Conservation (phyloP, 2,797 vertebrate species). For the Cossypha niveicapilla region DNA sequence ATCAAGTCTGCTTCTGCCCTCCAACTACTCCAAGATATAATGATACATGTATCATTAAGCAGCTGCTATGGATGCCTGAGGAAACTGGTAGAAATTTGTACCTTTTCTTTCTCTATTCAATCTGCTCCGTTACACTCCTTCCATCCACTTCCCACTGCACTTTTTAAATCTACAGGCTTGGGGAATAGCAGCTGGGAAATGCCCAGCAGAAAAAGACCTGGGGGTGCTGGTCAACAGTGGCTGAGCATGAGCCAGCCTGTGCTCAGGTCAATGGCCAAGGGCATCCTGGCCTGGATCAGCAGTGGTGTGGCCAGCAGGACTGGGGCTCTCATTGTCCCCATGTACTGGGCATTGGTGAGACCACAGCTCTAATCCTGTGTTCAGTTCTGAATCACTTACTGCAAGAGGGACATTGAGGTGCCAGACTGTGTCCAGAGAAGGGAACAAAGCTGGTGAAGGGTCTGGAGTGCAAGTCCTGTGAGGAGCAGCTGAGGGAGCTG, state of each 20-base stretch:
- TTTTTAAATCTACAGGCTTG: not conserved
- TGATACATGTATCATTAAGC: constrained; percentile 88
- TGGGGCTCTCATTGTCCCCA: accelerated
- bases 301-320: not conserved
- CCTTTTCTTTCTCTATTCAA: constrained; percentile 74
- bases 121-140: constrained; percentile 49
- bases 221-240: accelerated
- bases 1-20: constrained; percentile 87
- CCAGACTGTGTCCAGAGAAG: not conserved
- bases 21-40: constrained; percentile 84
- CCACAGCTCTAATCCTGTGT: accelerated
- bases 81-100: constrained; percentile 80
- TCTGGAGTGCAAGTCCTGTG: not conserved
- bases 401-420: not conserved
- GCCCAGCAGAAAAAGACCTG: not conserved
- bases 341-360: not conserved
- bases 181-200: not conserved
- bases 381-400: not conserved
- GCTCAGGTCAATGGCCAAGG: not conserved
- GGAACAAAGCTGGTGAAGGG: not conserved
- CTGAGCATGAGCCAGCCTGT: accelerated
- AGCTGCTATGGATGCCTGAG: constrained; percentile 83
- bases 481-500: not conserved
- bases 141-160: constrained; percentile 20
- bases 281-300: not conserved